A percentile compares a stretch with the other conserved stretches of the same genome.
Evolutionary conservation across 2,797 vertebrate species (phyloP).

Genomic region (Chloroceryle amazona): DNA sequence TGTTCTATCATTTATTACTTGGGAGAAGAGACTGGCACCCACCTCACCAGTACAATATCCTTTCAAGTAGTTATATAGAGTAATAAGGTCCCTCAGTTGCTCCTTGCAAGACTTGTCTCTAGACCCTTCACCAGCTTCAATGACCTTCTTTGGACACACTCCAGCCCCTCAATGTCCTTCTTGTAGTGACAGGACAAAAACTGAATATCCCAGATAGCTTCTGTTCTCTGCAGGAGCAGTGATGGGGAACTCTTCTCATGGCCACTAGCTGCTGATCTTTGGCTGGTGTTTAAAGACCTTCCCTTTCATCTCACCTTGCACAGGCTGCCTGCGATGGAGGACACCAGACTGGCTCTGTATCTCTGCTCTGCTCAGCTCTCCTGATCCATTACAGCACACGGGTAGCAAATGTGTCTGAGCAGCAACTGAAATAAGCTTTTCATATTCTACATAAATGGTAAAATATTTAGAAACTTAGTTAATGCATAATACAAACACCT

Average conservation of each 20-base stretch:
- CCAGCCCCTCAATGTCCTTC: background rate
- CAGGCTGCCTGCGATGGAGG: accelerated
- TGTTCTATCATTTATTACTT: background rate
- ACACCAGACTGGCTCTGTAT: background rate
- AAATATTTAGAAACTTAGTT: background rate
- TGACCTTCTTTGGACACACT: background rate
- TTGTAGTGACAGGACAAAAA: background rate
- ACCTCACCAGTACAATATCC: background rate
- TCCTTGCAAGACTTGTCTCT: background rate
- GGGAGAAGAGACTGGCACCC: background rate
- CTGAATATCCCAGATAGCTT: background rate
- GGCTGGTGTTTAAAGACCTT: background rate
- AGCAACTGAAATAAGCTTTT: background rate
- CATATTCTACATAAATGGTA: background rate
- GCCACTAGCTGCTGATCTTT: background rate
- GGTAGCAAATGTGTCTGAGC: background rate
- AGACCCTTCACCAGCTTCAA: background rate
- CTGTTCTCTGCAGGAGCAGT: background rate
- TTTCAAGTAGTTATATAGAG: background rate
- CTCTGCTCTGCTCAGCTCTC: background rate
- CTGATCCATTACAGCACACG: background rate
- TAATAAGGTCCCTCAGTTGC: background rate
- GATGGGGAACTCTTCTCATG: background rate
- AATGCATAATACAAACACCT: background rate
- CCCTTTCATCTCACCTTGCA: background rate